Base-by-base conservation (phyloP, 2,797 vertebrate genomes). In the Morelia viridis region DNA sequence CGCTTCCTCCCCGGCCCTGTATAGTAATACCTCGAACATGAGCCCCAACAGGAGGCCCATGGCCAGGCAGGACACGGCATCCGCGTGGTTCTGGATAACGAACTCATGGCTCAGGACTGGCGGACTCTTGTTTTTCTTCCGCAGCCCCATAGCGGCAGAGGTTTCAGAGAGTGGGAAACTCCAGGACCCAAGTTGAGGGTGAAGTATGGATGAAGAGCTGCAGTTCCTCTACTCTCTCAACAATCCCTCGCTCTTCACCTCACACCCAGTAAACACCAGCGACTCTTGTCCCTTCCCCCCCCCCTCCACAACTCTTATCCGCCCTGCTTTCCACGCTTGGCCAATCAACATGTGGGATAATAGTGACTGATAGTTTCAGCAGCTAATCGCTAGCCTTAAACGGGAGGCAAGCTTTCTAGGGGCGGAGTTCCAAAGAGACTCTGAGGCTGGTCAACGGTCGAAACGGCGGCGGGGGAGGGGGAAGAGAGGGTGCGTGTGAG, bases 101-200 rank as follows among this genome's bases (percentile, higher is more conserved):
- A 98, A 98, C 96, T 98, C 98, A 86, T 97, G 97, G 97, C 98
- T 98, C 92, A 98, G 96, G 95, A 98, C 97, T 76, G 97, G 96
- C 2, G 96, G 97, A 92, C 97, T 98, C 97, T 97, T 98, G 96
- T 95, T 97, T 96, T 98, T 98, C 97, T 98, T 98, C 88, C 97
- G 97, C 96, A 98, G 97, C 65, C 98, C 97, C 98, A 98, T 98
- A n/a, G 90, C 94, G 90, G 91, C 53, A 15, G 53, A 53, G 53
- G 6, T 12, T 76, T 87, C 17, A 12, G 62, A 46, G 19, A 19
- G 5, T 5, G 56, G 61, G 4, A 26, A 31, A 22, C 35, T 89
- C 83, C 83, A 71, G 84, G 19, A 10, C 88, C 64, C 71, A 89
- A 92, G 88, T 76, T 71, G 91, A 76, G 26, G 64, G 10, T 8